Evolutionary conservation across 2,113 vertebrate species (phyloP).

Genomic region (Vimba vimba): DNA sequence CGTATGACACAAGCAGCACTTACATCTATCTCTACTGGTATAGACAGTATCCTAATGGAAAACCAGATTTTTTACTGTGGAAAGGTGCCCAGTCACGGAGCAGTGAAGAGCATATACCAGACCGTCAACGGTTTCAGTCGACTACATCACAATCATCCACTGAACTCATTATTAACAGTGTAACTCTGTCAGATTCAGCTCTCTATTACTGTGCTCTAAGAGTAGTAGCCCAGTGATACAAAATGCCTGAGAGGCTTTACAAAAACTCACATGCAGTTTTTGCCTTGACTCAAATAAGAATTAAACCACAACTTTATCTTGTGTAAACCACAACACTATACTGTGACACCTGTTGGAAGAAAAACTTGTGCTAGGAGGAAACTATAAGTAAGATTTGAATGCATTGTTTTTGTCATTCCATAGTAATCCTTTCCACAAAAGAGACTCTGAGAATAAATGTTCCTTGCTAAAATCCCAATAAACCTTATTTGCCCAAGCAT

Average conservation of each 20-base stretch:
- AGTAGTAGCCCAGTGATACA: neutral
- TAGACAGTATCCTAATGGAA: slow-evolving; percentile 7
- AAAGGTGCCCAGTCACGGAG: neutral
- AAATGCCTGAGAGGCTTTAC: slow-evolving; percentile 2
- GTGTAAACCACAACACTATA: neutral
- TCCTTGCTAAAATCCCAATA: neutral
- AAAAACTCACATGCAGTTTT: slow-evolving; percentile 12
- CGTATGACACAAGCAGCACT: neutral
- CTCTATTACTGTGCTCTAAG: too few species aligned
- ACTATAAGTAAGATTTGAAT: neutral
- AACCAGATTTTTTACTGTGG: neutral
- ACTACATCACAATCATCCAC: neutral
- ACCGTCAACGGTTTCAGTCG: neutral
- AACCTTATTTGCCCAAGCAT: too few species aligned
- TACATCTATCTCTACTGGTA: slow-evolving; percentile 11
- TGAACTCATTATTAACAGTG: neutral
- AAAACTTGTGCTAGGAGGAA: neutral
- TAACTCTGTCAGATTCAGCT: too few species aligned
- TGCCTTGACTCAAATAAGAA: neutral
- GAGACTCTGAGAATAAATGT: neutral
- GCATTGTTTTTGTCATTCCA: neutral
- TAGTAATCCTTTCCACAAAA: neutral
- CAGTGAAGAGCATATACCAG: fast-evolving
- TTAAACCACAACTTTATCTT: neutral
- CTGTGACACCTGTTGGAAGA: neutral